These are phyloP conservation scores for Cotesia glomerata DNA, from an alignment of 1,140 invertebrate genomes.

Conservation along the genomic window DNA sequence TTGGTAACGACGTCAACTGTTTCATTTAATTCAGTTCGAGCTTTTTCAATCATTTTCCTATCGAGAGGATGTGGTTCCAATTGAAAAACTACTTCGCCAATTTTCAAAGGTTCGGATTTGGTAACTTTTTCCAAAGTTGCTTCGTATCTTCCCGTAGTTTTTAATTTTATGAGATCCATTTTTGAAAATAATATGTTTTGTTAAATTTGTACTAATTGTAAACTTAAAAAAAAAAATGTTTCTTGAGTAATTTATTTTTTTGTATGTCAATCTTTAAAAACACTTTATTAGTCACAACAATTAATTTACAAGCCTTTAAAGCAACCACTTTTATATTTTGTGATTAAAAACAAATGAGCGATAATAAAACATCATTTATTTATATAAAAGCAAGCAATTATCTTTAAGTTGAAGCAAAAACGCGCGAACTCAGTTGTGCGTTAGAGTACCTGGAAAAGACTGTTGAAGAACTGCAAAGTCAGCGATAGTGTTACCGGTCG, in stretches of 20 bases:
- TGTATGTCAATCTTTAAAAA: too few species aligned
- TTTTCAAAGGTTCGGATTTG: conserved; percentile 26
- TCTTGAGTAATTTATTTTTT: too few species aligned
- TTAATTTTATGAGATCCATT: background rate
- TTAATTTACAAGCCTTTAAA: background rate
- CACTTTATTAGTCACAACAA: background rate
- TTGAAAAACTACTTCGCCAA: conserved; percentile 38
- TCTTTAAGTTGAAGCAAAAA: background rate
- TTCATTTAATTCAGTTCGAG: conserved; percentile 58
- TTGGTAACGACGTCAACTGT: conserved; percentile 55
- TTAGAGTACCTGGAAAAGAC: background rate
- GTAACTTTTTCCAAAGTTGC: conserved; percentile 8
- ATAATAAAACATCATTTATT: too few species aligned
- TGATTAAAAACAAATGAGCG: too few species aligned
- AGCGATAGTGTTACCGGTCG: conserved; percentile 1
- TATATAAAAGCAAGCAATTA: background rate
- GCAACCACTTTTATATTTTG: too few species aligned
- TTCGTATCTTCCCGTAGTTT: background rate
- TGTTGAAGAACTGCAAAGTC: conserved; percentile 13
- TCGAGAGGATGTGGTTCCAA: conserved; percentile 40
- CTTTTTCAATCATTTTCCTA: conserved; percentile 40
- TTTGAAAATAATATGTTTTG: background rate
- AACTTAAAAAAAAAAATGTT: too few species aligned
- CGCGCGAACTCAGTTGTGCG: background rate
- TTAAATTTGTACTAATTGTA: background rate